Evolutionary conservation across 2,888 invertebrate genomes (phyloP), one percentile per base, ranked within the genome.

Genomic region (Zygothrica quintamaculata): DNA sequence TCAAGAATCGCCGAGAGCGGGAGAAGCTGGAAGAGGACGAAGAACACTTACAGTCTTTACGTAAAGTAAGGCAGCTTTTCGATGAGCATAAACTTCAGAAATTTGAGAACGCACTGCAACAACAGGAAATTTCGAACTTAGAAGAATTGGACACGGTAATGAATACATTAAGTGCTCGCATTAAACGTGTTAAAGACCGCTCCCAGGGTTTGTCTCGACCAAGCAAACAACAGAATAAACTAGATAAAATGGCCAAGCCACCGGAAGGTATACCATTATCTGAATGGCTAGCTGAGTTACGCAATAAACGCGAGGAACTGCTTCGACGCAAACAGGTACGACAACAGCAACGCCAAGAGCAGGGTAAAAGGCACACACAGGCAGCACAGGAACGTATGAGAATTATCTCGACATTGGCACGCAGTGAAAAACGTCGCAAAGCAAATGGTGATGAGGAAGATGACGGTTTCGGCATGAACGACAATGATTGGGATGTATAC

Each of bases 401-500:
- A 75, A 95, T 98, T 76, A 97, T 98, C 71, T 97, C 97, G 43
- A 96, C 96, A 82, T 92, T 98, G 60, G 98, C 98, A 1, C 92
- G 93, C 18, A 95, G 95, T 84, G 95, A 95, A 81, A 95, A 94
- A 81, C 84, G 86, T 0, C 77, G 76, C 33, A 82, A 82, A 29
- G 73, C 59, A 0, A 77, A 81, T 13, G 68, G 48, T n/a, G 84
- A 74, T 4, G 79, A 77, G 4, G 86, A 84, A 33, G 93, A 95
- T 76, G 94, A 95, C 65, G 98, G 98, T 89, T 98, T 98, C 92
- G 98, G 98, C 25, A 94, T 96, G 92, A 93, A 97, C 78, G 98
- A 98, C 90, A 97, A 97, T 87, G 98, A 98, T 90, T 98, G 98
- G 98, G 97, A 98, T 91, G 97, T 98, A 1, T 98, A 98, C 88